Conservation (phyloP, 1,140 invertebrate genomes). For the Drosophila sp. region DNA sequence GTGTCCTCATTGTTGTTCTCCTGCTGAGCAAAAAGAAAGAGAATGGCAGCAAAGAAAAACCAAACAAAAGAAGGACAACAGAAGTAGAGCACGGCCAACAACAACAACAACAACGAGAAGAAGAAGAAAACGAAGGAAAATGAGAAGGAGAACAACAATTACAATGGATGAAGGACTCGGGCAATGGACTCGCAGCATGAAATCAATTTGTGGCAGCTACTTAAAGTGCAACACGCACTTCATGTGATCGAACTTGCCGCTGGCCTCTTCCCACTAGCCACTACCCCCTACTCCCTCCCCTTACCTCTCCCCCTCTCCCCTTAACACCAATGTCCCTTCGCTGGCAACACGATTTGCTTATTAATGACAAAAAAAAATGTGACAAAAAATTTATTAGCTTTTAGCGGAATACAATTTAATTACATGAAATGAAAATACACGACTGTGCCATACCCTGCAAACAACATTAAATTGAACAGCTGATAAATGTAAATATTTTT, state of each 20-base stretch:
- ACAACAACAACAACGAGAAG: no score
- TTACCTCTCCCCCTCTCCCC: neutral
- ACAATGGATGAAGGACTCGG: slow-evolving; percentile 11
- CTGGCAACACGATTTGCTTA: slow-evolving; percentile 74
- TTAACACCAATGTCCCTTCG: no score
- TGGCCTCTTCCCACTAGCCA: neutral
- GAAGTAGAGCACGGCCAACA: slow-evolving; percentile 60
- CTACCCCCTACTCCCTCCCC: neutral
- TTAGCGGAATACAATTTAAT: slow-evolving; percentile 62
- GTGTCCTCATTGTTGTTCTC: slow-evolving; percentile 56
- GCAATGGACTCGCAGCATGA: slow-evolving; percentile 62
- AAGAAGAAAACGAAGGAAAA: no score
- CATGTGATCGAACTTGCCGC: slow-evolving; percentile 45
- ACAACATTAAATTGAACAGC: neutral
- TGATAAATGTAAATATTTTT: no score
- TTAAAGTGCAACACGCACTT: slow-evolving; percentile 75
- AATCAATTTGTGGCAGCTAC: slow-evolving; percentile 83
- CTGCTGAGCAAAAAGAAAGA: slow-evolving; percentile 7
- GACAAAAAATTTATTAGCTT: slow-evolving; percentile 61
- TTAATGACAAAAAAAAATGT: slow-evolving; percentile 56
- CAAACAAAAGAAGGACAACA: neutral
- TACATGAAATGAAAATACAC: slow-evolving; percentile 44
- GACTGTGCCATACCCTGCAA: slow-evolving; percentile 2
- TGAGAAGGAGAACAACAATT: no score
- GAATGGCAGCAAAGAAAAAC: neutral